Conservation (phyloP, 2,888 invertebrate species). For the Drosophila nr. perissopoda region DNA sequence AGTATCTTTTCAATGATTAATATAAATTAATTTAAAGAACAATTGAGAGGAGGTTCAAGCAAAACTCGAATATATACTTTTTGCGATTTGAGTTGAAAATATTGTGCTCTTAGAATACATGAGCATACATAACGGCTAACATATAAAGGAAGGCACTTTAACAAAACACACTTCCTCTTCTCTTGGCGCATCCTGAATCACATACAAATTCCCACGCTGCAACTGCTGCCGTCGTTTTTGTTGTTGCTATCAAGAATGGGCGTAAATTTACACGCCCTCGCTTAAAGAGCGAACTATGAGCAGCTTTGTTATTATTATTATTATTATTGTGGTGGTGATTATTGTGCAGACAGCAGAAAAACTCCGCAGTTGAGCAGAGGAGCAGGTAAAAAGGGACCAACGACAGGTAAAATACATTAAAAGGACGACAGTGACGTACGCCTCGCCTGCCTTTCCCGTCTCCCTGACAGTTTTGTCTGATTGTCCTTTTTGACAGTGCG, state of each 20-base stretch:
- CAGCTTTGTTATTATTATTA: conserved; percentile 23
- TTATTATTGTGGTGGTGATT: conserved; percentile 14
- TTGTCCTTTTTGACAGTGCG: conserved; percentile 10
- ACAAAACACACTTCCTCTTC: conserved; percentile 40
- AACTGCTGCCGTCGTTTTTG: not conserved
- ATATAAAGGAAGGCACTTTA: not conserved
- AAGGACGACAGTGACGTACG: conserved; percentile 15
- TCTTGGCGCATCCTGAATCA: conserved; percentile 22
- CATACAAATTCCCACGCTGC: conserved; percentile 45
- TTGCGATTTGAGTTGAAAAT: not conserved
- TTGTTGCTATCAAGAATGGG: conserved; percentile 20
- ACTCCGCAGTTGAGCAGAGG: not conserved
- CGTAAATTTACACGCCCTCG: conserved; percentile 42
- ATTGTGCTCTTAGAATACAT: not conserved
- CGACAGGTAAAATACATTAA: conserved; percentile 20
- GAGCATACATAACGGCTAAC: conserved; percentile 1
- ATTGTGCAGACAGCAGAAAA: conserved; percentile 8
- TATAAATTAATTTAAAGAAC: not conserved
- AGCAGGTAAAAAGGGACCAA: conserved; percentile 17
- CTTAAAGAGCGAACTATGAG: conserved; percentile 14
- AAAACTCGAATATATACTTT: not conserved
- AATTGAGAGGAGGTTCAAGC: not conserved
- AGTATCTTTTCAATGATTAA: not conserved
- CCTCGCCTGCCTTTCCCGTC: not conserved
- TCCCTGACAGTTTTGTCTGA: conserved; percentile 5